Percentiles rank a stretch among this genome's conserved stretches.
These are phyloP conservation scores for Caenorhabditis remanei DNA, from an alignment of 1,140 invertebrate species.

Conservation along the genomic window DNA sequence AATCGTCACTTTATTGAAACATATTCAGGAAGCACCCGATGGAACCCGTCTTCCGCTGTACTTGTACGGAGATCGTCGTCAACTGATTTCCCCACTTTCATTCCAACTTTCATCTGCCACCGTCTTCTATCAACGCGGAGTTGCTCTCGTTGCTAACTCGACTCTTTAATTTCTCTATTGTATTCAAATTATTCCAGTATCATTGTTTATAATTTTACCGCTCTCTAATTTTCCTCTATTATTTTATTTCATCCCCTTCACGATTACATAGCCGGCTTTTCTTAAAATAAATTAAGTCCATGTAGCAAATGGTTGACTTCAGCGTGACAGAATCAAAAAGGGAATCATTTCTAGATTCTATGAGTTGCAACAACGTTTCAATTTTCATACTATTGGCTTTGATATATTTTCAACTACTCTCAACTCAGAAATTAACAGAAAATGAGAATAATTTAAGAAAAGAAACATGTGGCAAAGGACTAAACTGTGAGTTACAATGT, in stretches of 20 bases:
- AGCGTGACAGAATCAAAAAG: background rate
- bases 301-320: background rate
- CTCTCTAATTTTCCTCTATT: background rate
- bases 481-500: background rate
- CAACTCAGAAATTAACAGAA: background rate
- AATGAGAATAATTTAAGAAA: background rate
- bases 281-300: background rate
- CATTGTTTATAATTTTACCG: background rate
- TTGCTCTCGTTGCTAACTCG: conserved; percentile 82
- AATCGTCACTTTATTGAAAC: conserved; percentile 59
- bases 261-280: background rate
- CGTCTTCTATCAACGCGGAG: conserved; percentile 94
- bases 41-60: conserved; percentile 88
- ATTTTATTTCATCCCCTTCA: background rate
- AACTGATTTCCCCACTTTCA: conserved; percentile 94
- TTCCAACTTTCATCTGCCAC: conserved; percentile 89
- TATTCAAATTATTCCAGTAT: background rate
- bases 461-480: conserved; percentile 20
- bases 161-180: conserved; percentile 48
- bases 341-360: background rate
- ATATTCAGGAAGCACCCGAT: conserved; percentile 69
- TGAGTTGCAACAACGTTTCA: background rate
- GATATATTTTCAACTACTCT: background rate
- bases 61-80: conserved; percentile 92
- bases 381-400: background rate